Evolutionary conservation across 2,113 vertebrate species (phyloP).

Genomic region (Copsychus sechellarum): DNA sequence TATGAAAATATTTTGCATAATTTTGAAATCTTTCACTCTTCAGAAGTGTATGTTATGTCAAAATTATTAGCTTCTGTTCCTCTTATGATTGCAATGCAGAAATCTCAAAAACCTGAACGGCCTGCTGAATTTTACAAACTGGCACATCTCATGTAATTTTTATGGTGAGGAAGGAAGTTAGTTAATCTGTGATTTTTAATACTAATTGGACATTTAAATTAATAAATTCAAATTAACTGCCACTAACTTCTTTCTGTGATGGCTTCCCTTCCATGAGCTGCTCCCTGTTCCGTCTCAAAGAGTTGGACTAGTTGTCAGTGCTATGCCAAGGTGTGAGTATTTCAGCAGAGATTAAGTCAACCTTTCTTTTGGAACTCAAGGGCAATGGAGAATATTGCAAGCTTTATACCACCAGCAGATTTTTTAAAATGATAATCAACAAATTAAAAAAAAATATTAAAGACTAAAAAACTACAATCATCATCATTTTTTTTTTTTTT

Average conservation of each 20-base stretch:
- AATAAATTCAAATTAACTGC: neutral
- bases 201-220: neutral
- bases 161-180: neutral
- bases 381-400: neutral
- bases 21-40: neutral
- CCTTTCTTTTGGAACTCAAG: neutral
- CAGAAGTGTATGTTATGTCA: neutral
- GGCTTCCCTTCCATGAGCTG: neutral
- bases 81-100: neutral
- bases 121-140: neutral
- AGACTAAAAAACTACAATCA: neutral
- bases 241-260: neutral
- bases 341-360: neutral
- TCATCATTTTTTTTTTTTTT: neutral
- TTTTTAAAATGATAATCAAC: neutral
- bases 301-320: neutral
- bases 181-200: neutral
- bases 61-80: neutral
- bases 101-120: neutral
- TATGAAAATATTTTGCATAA: neutral
- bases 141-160: neutral
- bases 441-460: neutral
- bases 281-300: neutral
- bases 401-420: neutral
- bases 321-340: neutral